Evolutionary conservation across 2,797 vertebrate genomes (phyloP).

Genomic region (Vipera latastei): DNA sequence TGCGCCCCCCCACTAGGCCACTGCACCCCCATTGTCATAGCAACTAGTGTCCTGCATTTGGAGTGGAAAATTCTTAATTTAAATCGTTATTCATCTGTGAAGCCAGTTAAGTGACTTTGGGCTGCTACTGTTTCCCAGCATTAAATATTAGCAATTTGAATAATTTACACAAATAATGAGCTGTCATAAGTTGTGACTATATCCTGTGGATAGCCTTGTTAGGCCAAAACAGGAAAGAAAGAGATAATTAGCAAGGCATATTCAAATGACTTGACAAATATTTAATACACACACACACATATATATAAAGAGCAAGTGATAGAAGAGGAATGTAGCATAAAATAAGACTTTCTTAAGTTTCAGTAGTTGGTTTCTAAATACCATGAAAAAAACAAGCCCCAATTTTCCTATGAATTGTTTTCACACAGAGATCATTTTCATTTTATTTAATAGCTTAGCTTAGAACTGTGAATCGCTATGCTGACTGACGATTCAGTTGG

Average conservation of each 20-base stretch:
- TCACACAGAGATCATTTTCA: not conserved
- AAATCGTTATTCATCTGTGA: not conserved
- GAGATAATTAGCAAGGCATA: no score
- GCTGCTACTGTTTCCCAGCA: not conserved
- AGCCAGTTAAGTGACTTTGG: not conserved
- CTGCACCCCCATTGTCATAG: not conserved
- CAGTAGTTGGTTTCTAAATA: not conserved
- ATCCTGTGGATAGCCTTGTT: no score
- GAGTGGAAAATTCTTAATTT: not conserved
- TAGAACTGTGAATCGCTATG: not conserved
- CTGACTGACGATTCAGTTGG: not conserved
- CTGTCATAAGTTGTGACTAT: no score
- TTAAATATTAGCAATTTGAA: no score
- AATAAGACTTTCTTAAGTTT: not conserved
- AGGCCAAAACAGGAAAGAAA: no score
- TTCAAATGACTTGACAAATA: no score
- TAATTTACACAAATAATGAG: no score
- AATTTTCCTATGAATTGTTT: not conserved
- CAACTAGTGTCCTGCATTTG: not conserved
- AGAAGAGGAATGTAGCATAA: not conserved
- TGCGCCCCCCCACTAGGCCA: fast-evolving
- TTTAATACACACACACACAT: no score
- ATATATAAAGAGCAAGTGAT: not conserved
- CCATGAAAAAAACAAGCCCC: not conserved
- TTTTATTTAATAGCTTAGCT: not conserved